Conservation (phyloP, 92 coral and sea anemone genomes). For the Virgularia gustaviana region DNA sequence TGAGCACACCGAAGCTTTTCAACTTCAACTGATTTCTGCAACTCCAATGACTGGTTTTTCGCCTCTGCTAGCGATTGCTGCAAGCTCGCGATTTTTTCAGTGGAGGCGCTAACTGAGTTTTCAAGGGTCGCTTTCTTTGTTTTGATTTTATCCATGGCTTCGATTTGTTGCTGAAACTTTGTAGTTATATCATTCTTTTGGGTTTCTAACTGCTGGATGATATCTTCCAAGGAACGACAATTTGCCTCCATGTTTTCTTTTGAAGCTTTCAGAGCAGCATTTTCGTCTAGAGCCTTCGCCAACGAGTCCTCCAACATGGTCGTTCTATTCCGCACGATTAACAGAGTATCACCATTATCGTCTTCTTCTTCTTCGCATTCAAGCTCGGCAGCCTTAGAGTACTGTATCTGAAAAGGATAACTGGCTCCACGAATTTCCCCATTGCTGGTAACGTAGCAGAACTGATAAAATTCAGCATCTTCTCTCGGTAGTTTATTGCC, state of each 20-base stretch:
- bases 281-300: slow-evolving; percentile 79
- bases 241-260: slow-evolving; percentile 65
- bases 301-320: slow-evolving; percentile 85
- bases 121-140: slow-evolving; percentile 54
- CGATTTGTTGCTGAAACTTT: not conserved
- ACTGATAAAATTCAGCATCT: slow-evolving; percentile 94
- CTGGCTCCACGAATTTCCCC: slow-evolving; percentile 96
- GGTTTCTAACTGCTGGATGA: slow-evolving; percentile 6
- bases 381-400: slow-evolving; percentile 61
- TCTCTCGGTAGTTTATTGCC: slow-evolving; percentile 73
- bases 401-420: slow-evolving; percentile 87
- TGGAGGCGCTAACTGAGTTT: not conserved
- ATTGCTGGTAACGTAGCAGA: slow-evolving; percentile 74
- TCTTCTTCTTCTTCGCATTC: slow-evolving; percentile 91
- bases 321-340: slow-evolving; percentile 81
- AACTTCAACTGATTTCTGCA: not conserved
- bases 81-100: not conserved
- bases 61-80: not conserved
- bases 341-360: slow-evolving; percentile 73
- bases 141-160: slow-evolving; percentile 59
- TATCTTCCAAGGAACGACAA: slow-evolving; percentile 13
- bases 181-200: not conserved
- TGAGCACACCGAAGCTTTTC: slow-evolving; percentile 14
- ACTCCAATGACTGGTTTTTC: not conserved
- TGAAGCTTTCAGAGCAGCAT: slow-evolving; percentile 65